Conservation (phyloP, 2,797 vertebrate species). For the Onychomys leucogaster region DNA sequence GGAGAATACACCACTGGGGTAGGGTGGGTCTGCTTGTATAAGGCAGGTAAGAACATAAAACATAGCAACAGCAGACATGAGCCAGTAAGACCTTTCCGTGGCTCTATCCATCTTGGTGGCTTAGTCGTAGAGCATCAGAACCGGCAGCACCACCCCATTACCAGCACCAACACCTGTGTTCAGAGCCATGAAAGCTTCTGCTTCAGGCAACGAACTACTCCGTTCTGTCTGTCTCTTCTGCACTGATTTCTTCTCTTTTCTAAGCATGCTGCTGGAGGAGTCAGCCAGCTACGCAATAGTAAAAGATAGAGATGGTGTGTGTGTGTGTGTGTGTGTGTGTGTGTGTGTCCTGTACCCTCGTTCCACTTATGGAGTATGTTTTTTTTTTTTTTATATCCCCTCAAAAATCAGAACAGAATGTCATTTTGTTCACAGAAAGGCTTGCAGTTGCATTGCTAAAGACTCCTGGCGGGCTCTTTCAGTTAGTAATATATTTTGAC, state of each 20-base stretch:
- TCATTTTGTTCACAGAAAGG: slow-evolving; percentile 64
- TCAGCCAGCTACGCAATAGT: background rate
- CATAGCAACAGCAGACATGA: background rate
- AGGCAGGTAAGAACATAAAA: background rate
- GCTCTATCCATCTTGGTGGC: background rate
- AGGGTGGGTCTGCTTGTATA: background rate
- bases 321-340: background rate
- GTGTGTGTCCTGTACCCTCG: background rate
- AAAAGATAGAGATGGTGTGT: background rate
- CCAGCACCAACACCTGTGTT: fast-evolving
- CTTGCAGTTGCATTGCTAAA: slow-evolving; percentile 30
- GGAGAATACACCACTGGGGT: background rate
- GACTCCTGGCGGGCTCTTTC: slow-evolving; percentile 42
- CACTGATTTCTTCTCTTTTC: slow-evolving; percentile 21
- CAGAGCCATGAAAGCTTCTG: background rate
- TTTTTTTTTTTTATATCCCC: background rate
- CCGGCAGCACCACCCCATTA: background rate
- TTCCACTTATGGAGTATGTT: background rate
- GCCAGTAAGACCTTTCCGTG: background rate
- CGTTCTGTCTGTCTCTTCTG: background rate
- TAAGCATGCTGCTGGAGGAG: background rate
- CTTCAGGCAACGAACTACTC: background rate
- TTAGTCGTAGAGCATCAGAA: background rate
- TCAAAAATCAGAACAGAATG: slow-evolving; percentile 34
- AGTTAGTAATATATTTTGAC: slow-evolving; percentile 54